Percentiles rank a stretch among this genome's conserved stretches.
Conservation (phyloP, 2,113 vertebrate genomes). For the Lasiurus cinereus region DNA sequence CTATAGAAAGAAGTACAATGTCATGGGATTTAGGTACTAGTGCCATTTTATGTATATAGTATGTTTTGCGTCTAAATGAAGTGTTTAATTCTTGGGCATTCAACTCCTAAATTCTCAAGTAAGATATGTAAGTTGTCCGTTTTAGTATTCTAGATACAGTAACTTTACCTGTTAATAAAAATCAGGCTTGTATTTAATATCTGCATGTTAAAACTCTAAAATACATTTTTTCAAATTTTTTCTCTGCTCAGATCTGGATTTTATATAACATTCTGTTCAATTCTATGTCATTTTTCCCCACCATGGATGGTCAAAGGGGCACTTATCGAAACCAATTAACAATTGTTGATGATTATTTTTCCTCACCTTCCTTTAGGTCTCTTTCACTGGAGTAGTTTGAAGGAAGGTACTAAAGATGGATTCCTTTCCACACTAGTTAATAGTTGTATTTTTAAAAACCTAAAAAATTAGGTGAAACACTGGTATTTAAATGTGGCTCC, state of each 20-base stretch:
- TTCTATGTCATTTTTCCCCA: background rate
- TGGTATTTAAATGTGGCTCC: background rate
- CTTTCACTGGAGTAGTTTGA: constrained; percentile 61
- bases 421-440: constrained; percentile 33
- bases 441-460: background rate
- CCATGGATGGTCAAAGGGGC: background rate
- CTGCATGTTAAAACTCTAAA: background rate
- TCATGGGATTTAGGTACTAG: background rate
- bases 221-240: constrained; percentile 5
- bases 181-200: background rate
- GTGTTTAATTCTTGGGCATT: constrained; percentile 15
- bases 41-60: background rate
- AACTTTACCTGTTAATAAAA: constrained; percentile 45
- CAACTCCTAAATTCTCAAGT: background rate
- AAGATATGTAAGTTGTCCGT: background rate
- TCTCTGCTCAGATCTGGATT: constrained; percentile 20
- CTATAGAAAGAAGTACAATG: background rate
- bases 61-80: background rate
- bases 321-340: background rate
- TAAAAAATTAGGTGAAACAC: background rate
- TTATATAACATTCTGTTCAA: background rate
- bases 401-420: constrained; percentile 21
- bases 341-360: constrained; percentile 13
- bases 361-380: constrained; percentile 44
- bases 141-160: background rate